These are phyloP conservation scores for Frieseomelitta varia DNA, from an alignment of 1,140 invertebrate species.

Conservation along the genomic window DNA sequence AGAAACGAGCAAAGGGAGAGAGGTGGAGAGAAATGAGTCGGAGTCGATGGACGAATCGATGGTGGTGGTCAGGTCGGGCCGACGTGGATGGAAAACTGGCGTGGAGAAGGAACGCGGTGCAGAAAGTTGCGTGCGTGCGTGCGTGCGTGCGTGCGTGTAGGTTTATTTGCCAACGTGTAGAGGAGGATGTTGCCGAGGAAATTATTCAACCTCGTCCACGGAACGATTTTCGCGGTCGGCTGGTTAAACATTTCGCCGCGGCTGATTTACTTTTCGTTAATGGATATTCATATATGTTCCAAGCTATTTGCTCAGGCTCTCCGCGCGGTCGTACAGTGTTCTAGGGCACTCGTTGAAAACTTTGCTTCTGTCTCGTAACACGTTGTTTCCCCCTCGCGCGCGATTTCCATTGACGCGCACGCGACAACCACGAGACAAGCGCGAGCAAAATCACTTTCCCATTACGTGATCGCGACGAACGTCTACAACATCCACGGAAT, in stretches of 20 bases:
- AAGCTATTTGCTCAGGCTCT: conserved; percentile 13
- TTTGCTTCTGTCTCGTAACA: background rate
- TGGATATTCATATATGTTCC: conserved; percentile 70
- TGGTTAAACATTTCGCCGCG: conserved; percentile 66
- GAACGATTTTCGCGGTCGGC: conserved; percentile 30
- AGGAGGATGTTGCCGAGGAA: conserved; percentile 1
- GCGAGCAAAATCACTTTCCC: conserved; percentile 61
- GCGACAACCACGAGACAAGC: conserved; percentile 44
- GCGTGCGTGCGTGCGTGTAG: background rate
- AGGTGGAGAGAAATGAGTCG: background rate
- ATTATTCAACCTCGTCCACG: conserved; percentile 46
- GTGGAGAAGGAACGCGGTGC: conserved; percentile 2
- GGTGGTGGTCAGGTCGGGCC: background rate
- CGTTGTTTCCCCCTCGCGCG: conserved; percentile 12
- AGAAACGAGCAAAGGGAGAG: background rate
- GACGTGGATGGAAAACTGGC: background rate
- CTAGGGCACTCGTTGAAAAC: background rate
- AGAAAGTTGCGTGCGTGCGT: background rate
- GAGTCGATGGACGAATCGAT: conserved; percentile 5
- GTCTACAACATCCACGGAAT: background rate
- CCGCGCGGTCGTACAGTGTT: too few species aligned
- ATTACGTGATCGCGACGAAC: conserved; percentile 34
- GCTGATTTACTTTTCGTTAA: conserved; percentile 66
- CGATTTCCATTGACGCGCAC: conserved; percentile 41
- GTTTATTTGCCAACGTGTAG: background rate